Base-by-base conservation (phyloP, 2,113 vertebrate genomes). In the Taurulus bubalis region DNA sequence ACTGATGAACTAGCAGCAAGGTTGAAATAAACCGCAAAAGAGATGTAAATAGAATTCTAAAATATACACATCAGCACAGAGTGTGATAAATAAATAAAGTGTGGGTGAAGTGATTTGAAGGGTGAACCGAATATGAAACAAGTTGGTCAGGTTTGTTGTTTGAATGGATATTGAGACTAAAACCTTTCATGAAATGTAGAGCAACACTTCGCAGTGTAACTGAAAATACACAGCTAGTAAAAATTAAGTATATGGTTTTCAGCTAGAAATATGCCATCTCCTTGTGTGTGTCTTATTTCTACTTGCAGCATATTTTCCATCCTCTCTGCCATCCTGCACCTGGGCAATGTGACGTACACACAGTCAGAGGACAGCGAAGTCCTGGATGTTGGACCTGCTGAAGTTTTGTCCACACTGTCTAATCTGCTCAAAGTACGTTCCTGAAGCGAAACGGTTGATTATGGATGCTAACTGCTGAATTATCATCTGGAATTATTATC, bases 291-390 rank as follows among this genome's bases (percentile, higher is more conserved):
- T 83, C 22, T 80, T 62, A 6, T 83, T 18, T 90, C 26, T 12
- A 26, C 20, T 51, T 53, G 65, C 69, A 90, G 98, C 87, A 98
- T 99, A 86, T 99, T 99, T 90, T 96, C 97, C 8, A 69, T 97
- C 49, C 96, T 99, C n/a, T 99, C 98, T 0, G 96, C 97, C 75
- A 97, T 99, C 86, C 94, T 99, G 47, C 96, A 96, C 87, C 90
- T 99, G 94, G 98, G 98, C 53, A 99, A 99, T 0, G 87, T 99
- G 86, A 96, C 92, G 0, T 98, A 96, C 77, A 95, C 94, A 51
- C 94, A 89, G 34, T 92, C 96, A 0, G 95, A 96, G 62, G 95
- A 95, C 3, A 94, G 96, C 1, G 94, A 96, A 64, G 95, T 94
- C 1, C 82, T 98, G 87, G 96, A 97, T 4, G 96, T 96, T 0